These are phyloP conservation scores for Drosophila arawakana DNA, from an alignment of 1,140 invertebrate genomes.

Conservation along the genomic window DNA sequence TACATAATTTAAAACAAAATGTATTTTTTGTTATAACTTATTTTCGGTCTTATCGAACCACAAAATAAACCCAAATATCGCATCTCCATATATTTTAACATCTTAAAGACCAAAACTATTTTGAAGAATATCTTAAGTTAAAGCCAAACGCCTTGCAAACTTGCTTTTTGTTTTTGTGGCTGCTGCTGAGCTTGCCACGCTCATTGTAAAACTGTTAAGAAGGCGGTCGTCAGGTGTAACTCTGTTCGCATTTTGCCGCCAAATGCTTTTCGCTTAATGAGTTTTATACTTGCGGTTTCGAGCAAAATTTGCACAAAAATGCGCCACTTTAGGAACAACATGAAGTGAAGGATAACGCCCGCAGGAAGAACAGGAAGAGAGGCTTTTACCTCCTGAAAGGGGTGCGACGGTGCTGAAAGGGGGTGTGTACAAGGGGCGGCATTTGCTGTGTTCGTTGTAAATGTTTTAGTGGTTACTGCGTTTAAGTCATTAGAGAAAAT, in stretches of 20 bases:
- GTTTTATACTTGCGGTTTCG: constrained; percentile 76
- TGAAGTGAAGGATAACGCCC: constrained; percentile 43
- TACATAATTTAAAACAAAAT: no score
- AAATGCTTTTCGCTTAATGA: constrained; percentile 76
- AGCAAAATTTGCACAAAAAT: constrained; percentile 74
- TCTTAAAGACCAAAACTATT: background rate
- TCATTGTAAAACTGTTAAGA: constrained; percentile 26
- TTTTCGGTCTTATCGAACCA: no score
- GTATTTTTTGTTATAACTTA: no score
- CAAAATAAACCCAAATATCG: no score
- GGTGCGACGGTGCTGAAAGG: background rate
- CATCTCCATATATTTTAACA: background rate
- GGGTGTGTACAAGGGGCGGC: background rate
- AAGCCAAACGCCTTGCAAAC: background rate
- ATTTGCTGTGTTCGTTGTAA: constrained; percentile 63
- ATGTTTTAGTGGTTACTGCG: constrained; percentile 79
- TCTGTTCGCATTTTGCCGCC: constrained; percentile 42
- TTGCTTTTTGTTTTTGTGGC: constrained; percentile 15
- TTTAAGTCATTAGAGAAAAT: constrained; percentile 81
- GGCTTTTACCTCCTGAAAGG: constrained; percentile 43
- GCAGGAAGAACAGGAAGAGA: background rate
- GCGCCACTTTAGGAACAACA: constrained; percentile 65
- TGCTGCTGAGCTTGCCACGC: constrained; percentile 23
- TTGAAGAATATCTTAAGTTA: background rate
- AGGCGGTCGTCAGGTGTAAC: constrained; percentile 10